A percentile compares a stretch with the other conserved stretches of the same genome.
phyloP scores from a whole-genome alignment of 2,797 vertebrate genomes.

The Clarias fuscus region DNA sequence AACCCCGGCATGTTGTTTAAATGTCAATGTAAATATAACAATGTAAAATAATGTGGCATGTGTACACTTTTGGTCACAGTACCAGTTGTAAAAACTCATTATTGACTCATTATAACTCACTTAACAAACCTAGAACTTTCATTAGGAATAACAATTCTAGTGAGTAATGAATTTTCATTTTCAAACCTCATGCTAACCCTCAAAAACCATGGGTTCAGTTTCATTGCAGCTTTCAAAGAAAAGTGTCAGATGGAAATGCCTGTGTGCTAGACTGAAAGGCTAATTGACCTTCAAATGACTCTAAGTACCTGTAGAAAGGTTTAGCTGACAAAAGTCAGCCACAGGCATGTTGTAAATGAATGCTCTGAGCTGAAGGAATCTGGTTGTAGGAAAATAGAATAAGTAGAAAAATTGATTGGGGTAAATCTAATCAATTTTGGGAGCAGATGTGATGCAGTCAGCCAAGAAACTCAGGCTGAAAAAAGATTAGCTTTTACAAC shows the following conservation, averaged over 20 bases:
- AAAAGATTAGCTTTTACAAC: neutral
- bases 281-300: neutral
- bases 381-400: neutral
- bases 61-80: neutral
- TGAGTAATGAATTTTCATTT: neutral
- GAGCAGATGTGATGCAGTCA: neutral
- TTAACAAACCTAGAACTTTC: neutral
- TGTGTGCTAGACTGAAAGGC: neutral
- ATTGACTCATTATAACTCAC: neutral
- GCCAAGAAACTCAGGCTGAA: neutral
- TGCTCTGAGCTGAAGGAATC: neutral
- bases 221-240: neutral
- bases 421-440: neutral
- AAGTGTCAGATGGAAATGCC: neutral
- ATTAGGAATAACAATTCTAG: neutral
- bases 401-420: neutral
- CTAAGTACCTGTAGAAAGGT: neutral
- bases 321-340: neutral
- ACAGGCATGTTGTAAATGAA: neutral
- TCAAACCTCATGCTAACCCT: neutral
- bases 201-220: neutral
- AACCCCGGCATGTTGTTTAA: neutral
- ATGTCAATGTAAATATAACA: neutral
- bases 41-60: neutral
- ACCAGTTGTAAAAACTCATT: neutral